phyloP scores from a whole-genome alignment of 2,113 vertebrate species.

The Bubo bubo region DNA sequence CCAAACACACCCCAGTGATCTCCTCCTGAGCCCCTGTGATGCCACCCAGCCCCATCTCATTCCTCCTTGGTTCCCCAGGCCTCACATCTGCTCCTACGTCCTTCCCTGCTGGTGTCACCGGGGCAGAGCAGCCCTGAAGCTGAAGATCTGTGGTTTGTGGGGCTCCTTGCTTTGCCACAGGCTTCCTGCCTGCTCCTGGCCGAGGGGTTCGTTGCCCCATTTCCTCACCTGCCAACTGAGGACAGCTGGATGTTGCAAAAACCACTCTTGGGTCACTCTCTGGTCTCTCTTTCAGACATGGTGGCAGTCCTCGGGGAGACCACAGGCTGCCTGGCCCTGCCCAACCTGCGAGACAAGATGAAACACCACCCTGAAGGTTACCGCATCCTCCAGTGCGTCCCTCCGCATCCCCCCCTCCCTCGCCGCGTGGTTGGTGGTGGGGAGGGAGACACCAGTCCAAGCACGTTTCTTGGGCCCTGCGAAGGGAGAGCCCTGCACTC shows the following conservation, averaged over 20 bases:
- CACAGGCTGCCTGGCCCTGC: conserved; percentile 83
- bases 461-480: neutral
- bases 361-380: conserved; percentile 87
- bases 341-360: conserved; percentile 86
- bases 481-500: neutral
- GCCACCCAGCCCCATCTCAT: accelerated
- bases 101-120: neutral
- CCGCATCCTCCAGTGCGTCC: conserved; percentile 84
- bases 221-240: neutral
- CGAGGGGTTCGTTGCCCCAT: neutral
- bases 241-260: neutral
- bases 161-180: neutral
- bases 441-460: neutral
- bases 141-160: neutral
- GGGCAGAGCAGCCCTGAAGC: neutral
- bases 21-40: neutral
- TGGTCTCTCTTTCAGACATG: conserved; percentile 85
- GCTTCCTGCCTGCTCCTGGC: neutral
- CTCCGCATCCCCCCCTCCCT: neutral
- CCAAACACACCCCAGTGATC: neutral
- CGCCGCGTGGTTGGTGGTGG: accelerated
- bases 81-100: neutral
- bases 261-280: neutral
- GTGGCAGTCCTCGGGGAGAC: conserved; percentile 95
- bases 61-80: neutral